Evolutionary conservation across 2,888 invertebrate species (phyloP).

Genomic region (Xestia c-nigrum): DNA sequence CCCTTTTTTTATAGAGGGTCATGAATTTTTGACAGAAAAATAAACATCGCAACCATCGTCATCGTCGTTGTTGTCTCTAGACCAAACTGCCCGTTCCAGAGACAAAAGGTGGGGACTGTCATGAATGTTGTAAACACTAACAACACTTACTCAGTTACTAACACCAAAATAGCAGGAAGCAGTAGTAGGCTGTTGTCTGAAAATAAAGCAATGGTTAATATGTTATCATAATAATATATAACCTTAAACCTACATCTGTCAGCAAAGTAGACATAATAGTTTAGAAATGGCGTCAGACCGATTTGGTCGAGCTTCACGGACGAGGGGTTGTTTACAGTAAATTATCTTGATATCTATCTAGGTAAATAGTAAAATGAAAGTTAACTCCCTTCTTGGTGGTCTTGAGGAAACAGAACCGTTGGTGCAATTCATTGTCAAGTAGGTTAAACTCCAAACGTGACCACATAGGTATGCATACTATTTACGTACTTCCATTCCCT

Average conservation of each 20-base stretch:
- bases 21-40: not conserved
- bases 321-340: too few species aligned
- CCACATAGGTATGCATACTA: not conserved
- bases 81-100: too few species aligned
- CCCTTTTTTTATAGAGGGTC: not conserved
- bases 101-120: too few species aligned
- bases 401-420: not conserved
- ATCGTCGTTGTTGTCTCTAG: too few species aligned
- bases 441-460: not conserved
- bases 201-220: not conserved
- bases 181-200: too few species aligned
- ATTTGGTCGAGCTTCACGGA: too few species aligned
- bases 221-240: not conserved
- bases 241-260: too few species aligned
- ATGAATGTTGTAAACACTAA: too few species aligned
- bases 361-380: not conserved
- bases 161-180: too few species aligned
- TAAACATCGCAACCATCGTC: not conserved
- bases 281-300: too few species aligned
- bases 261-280: too few species aligned
- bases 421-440: not conserved
- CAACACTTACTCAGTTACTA: too few species aligned
- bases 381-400: not conserved
- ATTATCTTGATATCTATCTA: not conserved
- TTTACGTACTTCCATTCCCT: not conserved